A percentile compares a stretch with the other conserved stretches of the same genome.
Conservation (phyloP, 2,888 invertebrate genomes). For the Plutella xylostella region DNA sequence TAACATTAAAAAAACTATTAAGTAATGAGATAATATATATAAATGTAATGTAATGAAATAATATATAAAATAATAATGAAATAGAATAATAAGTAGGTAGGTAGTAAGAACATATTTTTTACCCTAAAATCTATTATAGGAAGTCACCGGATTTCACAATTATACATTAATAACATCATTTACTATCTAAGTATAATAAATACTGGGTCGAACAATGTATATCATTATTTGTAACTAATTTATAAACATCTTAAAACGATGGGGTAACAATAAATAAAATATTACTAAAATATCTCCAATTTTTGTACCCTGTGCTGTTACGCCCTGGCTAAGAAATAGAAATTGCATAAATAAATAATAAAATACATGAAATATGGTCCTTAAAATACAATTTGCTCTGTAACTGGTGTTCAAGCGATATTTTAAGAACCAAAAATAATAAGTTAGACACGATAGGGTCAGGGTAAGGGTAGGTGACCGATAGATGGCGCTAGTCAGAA, state of each 20-base stretch:
- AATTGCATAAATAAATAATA: background rate
- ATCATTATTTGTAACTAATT: no score
- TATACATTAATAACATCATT: background rate
- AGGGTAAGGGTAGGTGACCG: no score
- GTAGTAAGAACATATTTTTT: no score
- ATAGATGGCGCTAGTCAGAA: background rate
- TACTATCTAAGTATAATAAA: constrained; percentile 15
- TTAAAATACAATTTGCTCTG: background rate
- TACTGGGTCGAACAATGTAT: no score
- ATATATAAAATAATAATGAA: no score
- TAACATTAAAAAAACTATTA: no score
- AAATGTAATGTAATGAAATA: no score
- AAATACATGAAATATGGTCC: background rate
- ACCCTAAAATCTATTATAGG: background rate
- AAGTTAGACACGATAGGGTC: background rate
- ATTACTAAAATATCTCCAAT: constrained; percentile 5
- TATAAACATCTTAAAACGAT: background rate
- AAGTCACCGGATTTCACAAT: background rate
- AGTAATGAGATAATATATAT: no score
- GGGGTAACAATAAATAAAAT: constrained; percentile 8
- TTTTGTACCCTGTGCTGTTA: constrained; percentile 12
- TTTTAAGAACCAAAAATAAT: background rate
- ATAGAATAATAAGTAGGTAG: no score
- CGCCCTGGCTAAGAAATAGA: constrained; percentile 13
- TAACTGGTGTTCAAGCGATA: background rate